These are phyloP conservation scores for Copidosoma floridanum DNA, from an alignment of 1,140 invertebrate genomes.

Conservation along the genomic window DNA sequence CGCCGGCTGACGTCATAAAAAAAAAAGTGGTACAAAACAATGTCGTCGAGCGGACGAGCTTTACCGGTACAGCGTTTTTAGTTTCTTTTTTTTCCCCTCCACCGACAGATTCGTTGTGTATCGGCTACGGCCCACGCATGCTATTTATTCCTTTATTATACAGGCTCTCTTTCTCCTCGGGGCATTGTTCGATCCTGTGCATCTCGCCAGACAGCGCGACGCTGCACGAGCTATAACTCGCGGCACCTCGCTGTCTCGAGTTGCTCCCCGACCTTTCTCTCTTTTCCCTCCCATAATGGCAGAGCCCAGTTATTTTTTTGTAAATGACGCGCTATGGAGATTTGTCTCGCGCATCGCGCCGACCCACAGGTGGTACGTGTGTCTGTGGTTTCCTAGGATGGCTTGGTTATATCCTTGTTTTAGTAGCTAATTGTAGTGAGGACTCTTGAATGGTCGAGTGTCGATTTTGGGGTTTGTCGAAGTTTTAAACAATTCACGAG, in stretches of 20 bases:
- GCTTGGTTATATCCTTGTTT: too few species aligned
- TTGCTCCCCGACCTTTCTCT: conserved; percentile 20
- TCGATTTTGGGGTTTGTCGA: too few species aligned
- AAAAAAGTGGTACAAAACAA: neutral
- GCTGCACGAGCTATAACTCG: too few species aligned
- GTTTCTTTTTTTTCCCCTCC: too few species aligned
- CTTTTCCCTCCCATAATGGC: too few species aligned
- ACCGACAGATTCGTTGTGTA: conserved; percentile 51
- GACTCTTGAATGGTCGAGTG: too few species aligned
- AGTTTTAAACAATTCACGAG: too few species aligned
- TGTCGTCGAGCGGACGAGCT: conserved; percentile 49
- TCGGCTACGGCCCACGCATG: conserved; percentile 30
- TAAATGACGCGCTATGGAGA: conserved; percentile 38
- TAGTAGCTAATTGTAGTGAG: too few species aligned
- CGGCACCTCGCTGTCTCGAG: conserved; percentile 16
- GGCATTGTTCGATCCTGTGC: conserved; percentile 8
- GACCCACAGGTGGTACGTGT: neutral
- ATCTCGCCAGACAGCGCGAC: conserved; percentile 13
- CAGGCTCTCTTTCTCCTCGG: conserved; percentile 11
- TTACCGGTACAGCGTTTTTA: conserved; percentile 42
- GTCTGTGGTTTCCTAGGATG: neutral
- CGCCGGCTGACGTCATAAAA: neutral
- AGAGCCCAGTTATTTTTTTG: too few species aligned
- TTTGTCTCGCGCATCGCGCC: conserved; percentile 17
- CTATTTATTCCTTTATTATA: too few species aligned